These are phyloP conservation scores for Mionectes olivaceus DNA, from an alignment of 2,797 vertebrate genomes.

Conservation along the genomic window DNA sequence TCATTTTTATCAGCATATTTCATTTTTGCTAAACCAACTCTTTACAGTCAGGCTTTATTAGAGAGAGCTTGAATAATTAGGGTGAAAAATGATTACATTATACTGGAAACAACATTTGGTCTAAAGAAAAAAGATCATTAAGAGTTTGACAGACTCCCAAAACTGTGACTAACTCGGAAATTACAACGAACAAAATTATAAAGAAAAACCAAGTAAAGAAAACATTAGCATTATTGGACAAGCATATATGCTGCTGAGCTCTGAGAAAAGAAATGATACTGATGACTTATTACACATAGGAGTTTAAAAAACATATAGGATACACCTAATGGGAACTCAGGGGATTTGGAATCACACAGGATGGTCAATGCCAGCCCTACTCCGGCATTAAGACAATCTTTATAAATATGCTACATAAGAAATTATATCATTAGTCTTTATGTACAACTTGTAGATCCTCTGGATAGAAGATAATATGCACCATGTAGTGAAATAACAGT, in stretches of 20 bases:
- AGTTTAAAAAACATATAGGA: not conserved
- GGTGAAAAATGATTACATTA: not conserved
- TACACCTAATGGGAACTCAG: not conserved
- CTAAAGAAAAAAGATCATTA: not conserved
- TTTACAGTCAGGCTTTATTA: not conserved
- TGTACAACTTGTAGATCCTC: not conserved
- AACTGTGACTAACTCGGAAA: not conserved
- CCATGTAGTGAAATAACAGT: not conserved
- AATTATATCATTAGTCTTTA: not conserved
- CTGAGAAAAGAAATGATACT: not conserved
- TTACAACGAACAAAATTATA: not conserved
- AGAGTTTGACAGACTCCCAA: not conserved
- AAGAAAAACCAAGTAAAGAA: not conserved
- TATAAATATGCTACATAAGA: not conserved
- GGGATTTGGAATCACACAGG: not conserved
- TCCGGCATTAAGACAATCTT: not conserved
- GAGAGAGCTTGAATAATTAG: not conserved
- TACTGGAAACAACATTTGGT: not conserved
- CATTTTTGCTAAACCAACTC: not conserved
- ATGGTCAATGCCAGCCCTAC: not conserved
- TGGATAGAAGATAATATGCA: not conserved
- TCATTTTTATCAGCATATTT: not conserved
- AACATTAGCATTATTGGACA: not conserved
- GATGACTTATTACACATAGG: not conserved
- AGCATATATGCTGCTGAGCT: not conserved